Conservation (phyloP, 2,113 vertebrate species). For the Odobenus rosmarus region DNA sequence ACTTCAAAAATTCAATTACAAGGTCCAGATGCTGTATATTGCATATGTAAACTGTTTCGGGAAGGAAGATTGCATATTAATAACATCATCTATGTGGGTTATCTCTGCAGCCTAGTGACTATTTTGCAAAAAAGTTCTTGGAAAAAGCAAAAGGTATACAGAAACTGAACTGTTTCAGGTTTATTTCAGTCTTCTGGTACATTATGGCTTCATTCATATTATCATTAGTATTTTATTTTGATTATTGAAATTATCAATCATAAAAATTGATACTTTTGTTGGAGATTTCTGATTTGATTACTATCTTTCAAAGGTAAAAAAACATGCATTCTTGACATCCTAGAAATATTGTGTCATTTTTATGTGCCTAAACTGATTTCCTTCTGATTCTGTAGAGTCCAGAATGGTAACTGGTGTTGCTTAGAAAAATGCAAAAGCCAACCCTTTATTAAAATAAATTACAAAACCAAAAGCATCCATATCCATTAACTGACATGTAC, state of each 20-base stretch:
- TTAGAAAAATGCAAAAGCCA: neutral
- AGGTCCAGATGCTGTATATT: constrained; percentile 69
- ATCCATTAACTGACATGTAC: neutral
- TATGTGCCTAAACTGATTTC: neutral
- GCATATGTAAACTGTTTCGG: constrained; percentile 60
- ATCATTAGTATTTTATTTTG: neutral
- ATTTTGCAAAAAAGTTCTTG: constrained; percentile 19
- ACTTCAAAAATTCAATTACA: constrained; percentile 78
- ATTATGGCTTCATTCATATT: neutral
- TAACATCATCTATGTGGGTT: constrained; percentile 42
- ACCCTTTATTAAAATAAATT: neutral
- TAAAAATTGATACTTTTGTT: neutral
- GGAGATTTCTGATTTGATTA: neutral
- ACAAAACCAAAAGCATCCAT: neutral
- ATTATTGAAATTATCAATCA: neutral
- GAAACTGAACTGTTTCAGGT: neutral
- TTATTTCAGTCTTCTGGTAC: neutral
- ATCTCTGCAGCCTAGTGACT: neutral
- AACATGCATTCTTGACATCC: neutral
- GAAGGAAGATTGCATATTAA: constrained; percentile 65
- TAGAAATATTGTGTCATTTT: neutral
- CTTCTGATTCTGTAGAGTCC: neutral
- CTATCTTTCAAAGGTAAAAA: neutral
- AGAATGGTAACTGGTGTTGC: neutral
- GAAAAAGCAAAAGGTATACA: neutral